These are phyloP conservation scores for Tipula vernalis DNA, from an alignment of 2,888 invertebrate genomes.

Conservation along the genomic window DNA sequence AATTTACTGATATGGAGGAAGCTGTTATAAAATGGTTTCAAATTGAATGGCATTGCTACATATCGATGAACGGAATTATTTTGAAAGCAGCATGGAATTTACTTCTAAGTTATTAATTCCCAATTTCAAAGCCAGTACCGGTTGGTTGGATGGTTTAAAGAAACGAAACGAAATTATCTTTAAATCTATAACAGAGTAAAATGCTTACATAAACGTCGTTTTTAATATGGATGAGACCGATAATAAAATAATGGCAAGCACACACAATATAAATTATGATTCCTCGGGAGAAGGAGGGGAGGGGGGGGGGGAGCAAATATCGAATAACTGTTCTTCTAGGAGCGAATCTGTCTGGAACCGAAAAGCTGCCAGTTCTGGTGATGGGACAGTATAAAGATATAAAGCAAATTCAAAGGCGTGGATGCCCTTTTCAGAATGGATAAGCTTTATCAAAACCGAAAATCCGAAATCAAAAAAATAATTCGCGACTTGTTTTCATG, in stretches of 20 bases:
- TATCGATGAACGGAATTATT: background rate
- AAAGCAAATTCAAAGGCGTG: background rate
- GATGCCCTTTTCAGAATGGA: background rate
- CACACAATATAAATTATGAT: background rate
- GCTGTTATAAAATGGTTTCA: background rate
- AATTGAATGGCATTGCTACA: background rate
- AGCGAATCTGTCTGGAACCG: background rate
- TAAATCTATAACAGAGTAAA: background rate
- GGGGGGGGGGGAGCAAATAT: background rate
- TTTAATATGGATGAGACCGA: conserved; percentile 22
- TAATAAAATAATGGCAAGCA: conserved; percentile 19
- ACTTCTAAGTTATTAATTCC: background rate
- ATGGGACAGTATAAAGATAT: background rate
- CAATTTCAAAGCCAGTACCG: background rate
- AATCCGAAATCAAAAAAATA: too few species aligned
- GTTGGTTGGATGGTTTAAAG: background rate
- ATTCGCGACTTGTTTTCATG: too few species aligned
- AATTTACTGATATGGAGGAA: background rate
- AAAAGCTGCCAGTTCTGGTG: background rate
- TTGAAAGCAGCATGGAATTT: background rate
- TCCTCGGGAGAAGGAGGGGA: background rate
- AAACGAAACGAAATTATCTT: background rate
- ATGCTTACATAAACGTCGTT: conserved; percentile 18
- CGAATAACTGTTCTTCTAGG: background rate
- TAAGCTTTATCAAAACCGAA: background rate